A percentile compares a stretch with the other conserved stretches of the same genome.
Conservation (phyloP, 2,888 invertebrate genomes). For the Coelogynopora nodosa region DNA sequence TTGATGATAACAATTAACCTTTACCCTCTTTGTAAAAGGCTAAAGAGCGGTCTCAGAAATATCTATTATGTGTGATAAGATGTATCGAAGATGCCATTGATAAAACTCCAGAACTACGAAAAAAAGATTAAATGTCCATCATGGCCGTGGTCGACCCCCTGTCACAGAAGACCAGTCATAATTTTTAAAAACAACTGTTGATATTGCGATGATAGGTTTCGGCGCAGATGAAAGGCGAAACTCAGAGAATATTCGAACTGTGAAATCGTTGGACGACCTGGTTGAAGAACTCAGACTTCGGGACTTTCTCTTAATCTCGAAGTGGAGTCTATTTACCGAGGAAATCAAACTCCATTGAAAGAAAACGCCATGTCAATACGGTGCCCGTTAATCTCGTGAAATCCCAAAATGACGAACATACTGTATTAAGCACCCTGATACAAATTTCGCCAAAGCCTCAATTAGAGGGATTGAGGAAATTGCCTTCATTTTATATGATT, state of each 20-base stretch:
- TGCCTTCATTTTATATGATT: constrained; percentile 51
- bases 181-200: constrained; percentile 36
- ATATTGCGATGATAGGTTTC: constrained; percentile 37
- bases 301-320: constrained; percentile 47
- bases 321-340: no score
- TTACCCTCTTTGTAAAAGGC: no score
- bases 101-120: constrained; percentile 33
- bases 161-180: constrained; percentile 42
- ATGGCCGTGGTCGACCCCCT: constrained; percentile 12
- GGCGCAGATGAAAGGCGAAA: constrained; percentile 40
- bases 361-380: constrained; percentile 53
- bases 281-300: neutral
- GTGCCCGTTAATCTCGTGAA: constrained; percentile 51
- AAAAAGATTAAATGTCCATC: constrained; percentile 37
- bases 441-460: constrained; percentile 51
- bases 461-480: constrained; percentile 51
- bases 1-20: no score
- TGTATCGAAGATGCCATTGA: neutral
- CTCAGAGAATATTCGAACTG: constrained; percentile 22
- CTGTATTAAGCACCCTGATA: constrained; percentile 52
- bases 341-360: no score
- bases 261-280: constrained; percentile 26
- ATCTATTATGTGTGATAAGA: neutral
- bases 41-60: no score
- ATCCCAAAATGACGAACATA: constrained; percentile 45